Conservation (phyloP, 2,888 invertebrate species). For the Cryptophagus acutangulus region DNA sequence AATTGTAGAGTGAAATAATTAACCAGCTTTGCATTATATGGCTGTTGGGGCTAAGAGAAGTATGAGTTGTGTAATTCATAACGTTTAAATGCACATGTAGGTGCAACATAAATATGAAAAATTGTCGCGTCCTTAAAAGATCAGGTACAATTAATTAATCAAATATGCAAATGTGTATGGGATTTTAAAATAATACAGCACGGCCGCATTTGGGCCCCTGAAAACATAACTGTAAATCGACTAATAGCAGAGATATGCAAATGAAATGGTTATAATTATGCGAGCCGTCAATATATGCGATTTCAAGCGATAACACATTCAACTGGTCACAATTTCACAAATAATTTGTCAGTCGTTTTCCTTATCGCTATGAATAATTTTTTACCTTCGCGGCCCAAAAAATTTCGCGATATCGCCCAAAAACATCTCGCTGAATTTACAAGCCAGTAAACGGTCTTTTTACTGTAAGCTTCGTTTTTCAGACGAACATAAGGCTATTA, state of each 20-base stretch:
- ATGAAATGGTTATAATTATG: constrained; percentile 27
- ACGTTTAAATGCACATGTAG: no score
- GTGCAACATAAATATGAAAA: constrained; percentile 1
- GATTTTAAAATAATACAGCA: constrained; percentile 13
- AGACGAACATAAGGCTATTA: no score
- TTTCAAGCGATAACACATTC: constrained; percentile 26
- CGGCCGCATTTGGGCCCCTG: constrained; percentile 8
- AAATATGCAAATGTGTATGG: constrained; percentile 11
- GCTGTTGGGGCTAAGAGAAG: no score
- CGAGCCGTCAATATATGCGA: constrained; percentile 28
- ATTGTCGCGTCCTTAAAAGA: constrained; percentile 1
- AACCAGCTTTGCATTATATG: no score
- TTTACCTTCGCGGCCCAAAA: no score
- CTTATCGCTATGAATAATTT: constrained; percentile 1
- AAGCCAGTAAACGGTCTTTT: no score
- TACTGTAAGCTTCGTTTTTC: no score
- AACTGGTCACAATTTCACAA: constrained; percentile 28
- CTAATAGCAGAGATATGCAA: constrained; percentile 27
- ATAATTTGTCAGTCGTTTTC: constrained; percentile 29
- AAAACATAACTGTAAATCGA: constrained; percentile 22
- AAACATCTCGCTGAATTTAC: no score
- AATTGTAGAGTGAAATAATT: no score
- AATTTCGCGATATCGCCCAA: no score
- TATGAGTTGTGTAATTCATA: no score
- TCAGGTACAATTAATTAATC: constrained; percentile 8